Evolutionary conservation across 2,888 invertebrate genomes (phyloP), one percentile per base, ranked within the genome.

Genomic region (Drosophila borealis): DNA sequence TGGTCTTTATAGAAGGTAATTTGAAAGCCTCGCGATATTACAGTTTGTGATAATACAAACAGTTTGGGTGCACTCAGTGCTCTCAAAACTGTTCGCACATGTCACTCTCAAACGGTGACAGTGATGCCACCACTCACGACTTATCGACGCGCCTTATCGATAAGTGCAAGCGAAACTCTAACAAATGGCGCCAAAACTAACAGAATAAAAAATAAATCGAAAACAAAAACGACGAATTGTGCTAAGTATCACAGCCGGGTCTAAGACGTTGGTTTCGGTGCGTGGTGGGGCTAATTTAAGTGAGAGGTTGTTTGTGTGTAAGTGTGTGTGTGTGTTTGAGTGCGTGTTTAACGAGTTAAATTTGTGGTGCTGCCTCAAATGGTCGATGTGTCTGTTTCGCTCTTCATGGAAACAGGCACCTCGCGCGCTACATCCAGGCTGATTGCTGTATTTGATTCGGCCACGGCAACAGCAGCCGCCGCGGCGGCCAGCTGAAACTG

Each of bases 161-260:
- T 78, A 67, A 45, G 33, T 62, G 51, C 56, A 50, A 34, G 51
- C 57, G 42, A 69, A 69, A 67, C 74, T 67, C 63, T 74, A 78
- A 64, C 74, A 63, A 76, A 44, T 75, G 76, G 76, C 71, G 76
- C 77, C 66, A 77, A 70, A 66, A 48, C 61, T 76, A 60, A 73
- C 66, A 64, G 51, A 74, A 54, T 53, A 51, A 69, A 62, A 65
- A 78, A 60, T 61, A 56, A 65, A 68, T 48, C 39, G 29, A 69
- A 72, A 63, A 74, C 48, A 60, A 81, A 79, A 80, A 81, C 75
- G 79, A 77, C 69, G 75, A 88, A 85, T 89, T 90, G 81, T 79
- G 84, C 90, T 90, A 90, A 91, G 90, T 92, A 92, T 92, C 92
- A 92, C 92, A 92, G 92, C 92, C 92, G 92, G 92, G 92, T 91